Conservation (phyloP, 2,888 invertebrate species). For the Phengaris arion region DNA sequence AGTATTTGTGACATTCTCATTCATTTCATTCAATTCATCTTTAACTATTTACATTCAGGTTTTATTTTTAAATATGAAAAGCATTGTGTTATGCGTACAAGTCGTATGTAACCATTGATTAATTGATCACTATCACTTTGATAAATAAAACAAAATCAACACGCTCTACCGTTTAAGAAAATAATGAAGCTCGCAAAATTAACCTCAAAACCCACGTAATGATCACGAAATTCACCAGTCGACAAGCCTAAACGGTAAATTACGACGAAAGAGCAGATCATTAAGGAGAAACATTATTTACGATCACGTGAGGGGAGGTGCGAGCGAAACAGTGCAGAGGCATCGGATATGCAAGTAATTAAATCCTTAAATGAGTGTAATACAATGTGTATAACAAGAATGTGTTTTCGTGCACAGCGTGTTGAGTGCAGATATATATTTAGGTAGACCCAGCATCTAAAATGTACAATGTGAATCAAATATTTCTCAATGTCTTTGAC, state of each 20-base stretch:
- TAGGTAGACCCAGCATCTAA: not conserved
- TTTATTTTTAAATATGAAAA: not conserved
- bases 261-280: slow-evolving; percentile 67
- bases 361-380: slow-evolving; percentile 76
- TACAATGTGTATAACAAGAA: slow-evolving; percentile 71
- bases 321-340: slow-evolving; percentile 44
- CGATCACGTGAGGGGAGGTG: slow-evolving; percentile 63
- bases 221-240: slow-evolving; percentile 49
- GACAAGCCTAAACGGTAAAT: slow-evolving; percentile 70
- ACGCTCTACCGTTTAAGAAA: not conserved
- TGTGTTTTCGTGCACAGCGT: slow-evolving; percentile 54
- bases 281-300: slow-evolving; percentile 72
- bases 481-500: not conserved
- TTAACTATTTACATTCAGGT: not conserved
- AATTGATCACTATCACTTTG: not conserved
- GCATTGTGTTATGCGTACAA: not conserved
- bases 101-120: not conserved
- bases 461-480: not conserved
- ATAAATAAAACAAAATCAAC: not conserved
- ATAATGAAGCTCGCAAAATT: slow-evolving; percentile 1
- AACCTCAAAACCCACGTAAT: slow-evolving; percentile 23
- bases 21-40: slow-evolving; percentile 4
- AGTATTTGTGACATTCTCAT: slow-evolving; percentile 2
- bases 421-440: slow-evolving; percentile 24
- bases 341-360: slow-evolving; percentile 73